These are phyloP conservation scores for Oncorhynchus gorbuscha DNA, from an alignment of 2,113 vertebrate genomes.

Conservation along the genomic window DNA sequence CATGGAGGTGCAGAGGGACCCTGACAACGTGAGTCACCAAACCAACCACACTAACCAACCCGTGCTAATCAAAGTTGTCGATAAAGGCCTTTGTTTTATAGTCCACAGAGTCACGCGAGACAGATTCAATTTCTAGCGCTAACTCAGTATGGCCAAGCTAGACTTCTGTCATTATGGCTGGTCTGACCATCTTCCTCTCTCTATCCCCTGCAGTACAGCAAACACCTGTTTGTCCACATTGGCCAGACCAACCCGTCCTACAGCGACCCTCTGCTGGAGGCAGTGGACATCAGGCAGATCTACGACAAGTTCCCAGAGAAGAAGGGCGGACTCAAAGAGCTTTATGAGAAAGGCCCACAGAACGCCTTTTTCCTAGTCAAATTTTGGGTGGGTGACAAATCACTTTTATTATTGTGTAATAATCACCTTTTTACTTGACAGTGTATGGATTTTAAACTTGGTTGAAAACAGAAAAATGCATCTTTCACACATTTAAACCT, in stretches of 20 bases:
- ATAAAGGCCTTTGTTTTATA: too few species aligned
- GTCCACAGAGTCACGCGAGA: too few species aligned
- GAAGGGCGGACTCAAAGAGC: constrained; percentile 93
- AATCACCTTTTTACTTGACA: too few species aligned
- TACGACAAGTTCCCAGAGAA: constrained; percentile 97
- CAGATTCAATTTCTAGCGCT: too few species aligned
- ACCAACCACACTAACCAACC: too few species aligned
- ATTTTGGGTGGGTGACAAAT: constrained; percentile 83
- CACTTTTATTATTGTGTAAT: too few species aligned
- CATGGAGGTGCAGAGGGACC: constrained; percentile 94
- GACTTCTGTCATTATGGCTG: background rate
- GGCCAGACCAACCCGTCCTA: constrained; percentile 90
- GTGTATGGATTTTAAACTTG: too few species aligned
- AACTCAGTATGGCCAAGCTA: background rate
- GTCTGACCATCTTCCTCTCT: too few species aligned
- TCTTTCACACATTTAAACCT: too few species aligned
- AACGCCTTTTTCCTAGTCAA: constrained; percentile 95
- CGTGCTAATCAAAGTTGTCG: too few species aligned
- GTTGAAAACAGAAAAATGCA: too few species aligned
- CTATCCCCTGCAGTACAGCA: constrained; percentile 81
- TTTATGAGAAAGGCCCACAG: constrained; percentile 91
- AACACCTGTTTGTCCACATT: constrained; percentile 96
- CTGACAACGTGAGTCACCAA: constrained; percentile 81
- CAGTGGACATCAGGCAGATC: constrained; percentile 94
- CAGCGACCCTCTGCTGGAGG: constrained; percentile 82